Evolutionary conservation across 2,888 invertebrate species (phyloP).

Genomic region (Sarcophaga caerulescens): DNA sequence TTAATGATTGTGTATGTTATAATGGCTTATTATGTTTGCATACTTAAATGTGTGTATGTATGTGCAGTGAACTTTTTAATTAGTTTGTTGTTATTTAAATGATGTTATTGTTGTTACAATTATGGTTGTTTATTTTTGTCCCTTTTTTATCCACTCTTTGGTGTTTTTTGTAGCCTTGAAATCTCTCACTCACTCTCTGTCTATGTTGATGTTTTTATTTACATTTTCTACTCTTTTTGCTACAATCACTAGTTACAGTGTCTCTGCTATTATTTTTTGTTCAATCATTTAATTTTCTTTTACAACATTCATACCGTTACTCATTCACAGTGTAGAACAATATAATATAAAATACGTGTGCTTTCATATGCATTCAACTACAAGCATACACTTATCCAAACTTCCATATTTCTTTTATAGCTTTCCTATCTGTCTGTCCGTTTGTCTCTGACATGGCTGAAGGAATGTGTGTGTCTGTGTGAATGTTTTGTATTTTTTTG

Average conservation of each 20-base stretch:
- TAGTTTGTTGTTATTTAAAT: slow-evolving; percentile 36
- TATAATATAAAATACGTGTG: not conserved
- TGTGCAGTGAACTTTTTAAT: slow-evolving; percentile 27
- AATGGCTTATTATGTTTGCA: not conserved
- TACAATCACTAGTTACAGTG: not conserved
- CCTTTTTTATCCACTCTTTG: not conserved
- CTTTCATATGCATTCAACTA: not conserved
- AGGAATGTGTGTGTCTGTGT: not conserved
- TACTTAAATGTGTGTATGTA: not conserved
- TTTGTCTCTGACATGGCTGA: too few species aligned
- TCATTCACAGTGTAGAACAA: not conserved
- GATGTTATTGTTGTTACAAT: not conserved
- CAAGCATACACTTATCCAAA: too few species aligned
- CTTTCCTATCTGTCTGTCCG: not conserved
- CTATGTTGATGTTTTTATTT: too few species aligned
- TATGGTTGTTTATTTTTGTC: not conserved
- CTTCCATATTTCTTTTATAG: not conserved
- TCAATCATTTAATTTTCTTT: not conserved
- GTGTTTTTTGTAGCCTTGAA: slow-evolving; percentile 21
- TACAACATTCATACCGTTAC: not conserved
- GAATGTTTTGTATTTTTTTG: not conserved
- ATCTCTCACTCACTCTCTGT: not conserved
- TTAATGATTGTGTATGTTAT: not conserved
- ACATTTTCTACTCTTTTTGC: not conserved
- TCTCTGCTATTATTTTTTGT: not conserved